Percentiles rank a stretch among this genome's conserved stretches.
Conservation (phyloP, 1,140 invertebrate species). For the Drosophila elegans region DNA sequence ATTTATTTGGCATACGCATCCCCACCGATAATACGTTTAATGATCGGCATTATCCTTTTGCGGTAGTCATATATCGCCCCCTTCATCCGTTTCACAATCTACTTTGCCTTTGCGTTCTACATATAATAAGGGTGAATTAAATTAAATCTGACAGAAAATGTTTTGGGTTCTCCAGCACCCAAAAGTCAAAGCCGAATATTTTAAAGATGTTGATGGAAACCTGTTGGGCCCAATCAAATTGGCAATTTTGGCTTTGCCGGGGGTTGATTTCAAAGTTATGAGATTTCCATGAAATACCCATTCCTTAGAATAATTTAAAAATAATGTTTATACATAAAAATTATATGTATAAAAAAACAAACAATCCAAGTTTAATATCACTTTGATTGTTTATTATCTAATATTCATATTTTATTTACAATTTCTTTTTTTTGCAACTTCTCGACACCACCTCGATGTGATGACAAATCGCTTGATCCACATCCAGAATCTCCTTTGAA, state of each 20-base stretch:
- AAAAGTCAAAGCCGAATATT: conserved; percentile 29
- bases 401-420: not conserved
- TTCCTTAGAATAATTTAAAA: not conserved
- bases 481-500: conserved; percentile 51
- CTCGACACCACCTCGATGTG: conserved; percentile 7
- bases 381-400: no score
- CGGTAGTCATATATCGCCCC: conserved; percentile 46
- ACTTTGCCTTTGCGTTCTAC: conserved; percentile 26
- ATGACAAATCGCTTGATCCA: conserved; percentile 64
- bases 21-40: conserved; percentile 47
- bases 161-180: conserved; percentile 20
- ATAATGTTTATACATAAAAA: no score
- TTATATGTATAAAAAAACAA: not conserved
- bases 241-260: conserved; percentile 5
- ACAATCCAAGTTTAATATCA: not conserved
- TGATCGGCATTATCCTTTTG: conserved; percentile 63
- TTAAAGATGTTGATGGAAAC: conserved; percentile 46
- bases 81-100: conserved; percentile 22
- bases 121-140: conserved; percentile 76
- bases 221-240: conserved; percentile 40
- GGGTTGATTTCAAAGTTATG: not conserved
- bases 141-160: conserved; percentile 45
- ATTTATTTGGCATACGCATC: conserved; percentile 59
- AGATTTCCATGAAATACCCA: no score
- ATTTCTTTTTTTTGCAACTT: not conserved